Base-by-base conservation (phyloP, 92 coral and sea anemone genomes). In the Zoanthus sociatus region DNA sequence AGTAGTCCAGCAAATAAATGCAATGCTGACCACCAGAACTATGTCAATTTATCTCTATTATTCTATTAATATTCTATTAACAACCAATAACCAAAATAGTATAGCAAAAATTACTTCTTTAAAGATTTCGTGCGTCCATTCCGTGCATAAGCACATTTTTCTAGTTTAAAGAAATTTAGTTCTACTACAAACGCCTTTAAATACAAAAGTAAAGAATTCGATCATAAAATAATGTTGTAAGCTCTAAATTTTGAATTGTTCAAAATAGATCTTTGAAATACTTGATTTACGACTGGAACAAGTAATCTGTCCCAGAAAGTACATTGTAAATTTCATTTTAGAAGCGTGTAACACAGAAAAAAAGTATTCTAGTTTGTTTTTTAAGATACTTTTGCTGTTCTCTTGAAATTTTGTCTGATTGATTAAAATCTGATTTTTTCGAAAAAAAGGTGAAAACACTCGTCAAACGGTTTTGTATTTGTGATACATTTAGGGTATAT, bases 31-130 rank as follows among this genome's bases (percentile, higher is more conserved):
- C 30, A 46, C 74, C 70, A 1, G 73, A 64, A 61, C 85, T 81
- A 30, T 81, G 67, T 64, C 66, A 81, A 46, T 45, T 81, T 81
- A 67, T 81, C 85, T 81, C 85, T 81, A 81, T 45, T 81, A 81
- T 64, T 81, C 85, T 81, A 81, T 81, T 81, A 81, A 66, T 81
- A 81, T 64, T 81, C 85, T 81, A 81, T 81, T 81, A 81, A 81
- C 85, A 81, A 81, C 85, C 85, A 50, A 7, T 81, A 81, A 81
- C 85, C 85, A 81, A 81, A 81, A 81, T 81, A 81, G 85, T 67
- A 37, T 37, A 66, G 85, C 45, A 81, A 81, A 81, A 81, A 81
- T 81, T 81, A 81, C 76, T 64, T 81, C 48, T 81, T 81, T 63
- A 64, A 81, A 81, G 85, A 81, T 66, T 26, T n/a, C 58, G 44